phyloP scores from a whole-genome alignment of 1,140 invertebrate species.

The Micrasema minimum region DNA sequence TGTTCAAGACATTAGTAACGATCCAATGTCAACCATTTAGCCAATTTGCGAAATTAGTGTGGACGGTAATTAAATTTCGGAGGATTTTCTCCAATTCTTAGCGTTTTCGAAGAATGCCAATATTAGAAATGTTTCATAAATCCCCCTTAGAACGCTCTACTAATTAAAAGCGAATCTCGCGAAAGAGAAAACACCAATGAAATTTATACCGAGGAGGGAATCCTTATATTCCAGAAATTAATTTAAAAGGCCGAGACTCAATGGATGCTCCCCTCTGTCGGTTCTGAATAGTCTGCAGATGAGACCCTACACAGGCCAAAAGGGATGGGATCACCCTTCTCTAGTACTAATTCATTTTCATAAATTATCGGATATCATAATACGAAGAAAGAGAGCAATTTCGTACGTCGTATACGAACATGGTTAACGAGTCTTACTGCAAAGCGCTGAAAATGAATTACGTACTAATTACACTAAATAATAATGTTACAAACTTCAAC shows the following conservation, averaged over 20 bases:
- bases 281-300: conserved; percentile 1
- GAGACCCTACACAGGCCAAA: not conserved
- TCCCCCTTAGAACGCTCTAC: conserved; percentile 2
- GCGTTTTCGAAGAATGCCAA: conserved; percentile 2
- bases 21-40: conserved; percentile 1
- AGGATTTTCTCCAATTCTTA: not conserved
- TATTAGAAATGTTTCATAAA: conserved; percentile 16
- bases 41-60: not conserved
- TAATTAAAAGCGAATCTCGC: conserved; percentile 26
- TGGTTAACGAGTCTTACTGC: no score
- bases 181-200: conserved; percentile 22
- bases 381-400: not conserved
- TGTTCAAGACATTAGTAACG: not conserved
- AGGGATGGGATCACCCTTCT: not conserved
- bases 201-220: conserved; percentile 23
- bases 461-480: no score
- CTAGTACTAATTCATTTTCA: not conserved
- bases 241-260: conserved; percentile 42
- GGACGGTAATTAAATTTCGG: conserved; percentile 14
- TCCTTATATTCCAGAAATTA: conserved; percentile 42
- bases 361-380: not conserved
- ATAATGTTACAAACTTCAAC: no score
- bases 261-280: conserved; percentile 15
- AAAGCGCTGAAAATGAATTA: no score
- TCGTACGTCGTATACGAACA: no score